These are phyloP conservation scores for Sceliomorpha sp. DNA, from an alignment of 2,888 invertebrate species.

Conservation along the genomic window DNA sequence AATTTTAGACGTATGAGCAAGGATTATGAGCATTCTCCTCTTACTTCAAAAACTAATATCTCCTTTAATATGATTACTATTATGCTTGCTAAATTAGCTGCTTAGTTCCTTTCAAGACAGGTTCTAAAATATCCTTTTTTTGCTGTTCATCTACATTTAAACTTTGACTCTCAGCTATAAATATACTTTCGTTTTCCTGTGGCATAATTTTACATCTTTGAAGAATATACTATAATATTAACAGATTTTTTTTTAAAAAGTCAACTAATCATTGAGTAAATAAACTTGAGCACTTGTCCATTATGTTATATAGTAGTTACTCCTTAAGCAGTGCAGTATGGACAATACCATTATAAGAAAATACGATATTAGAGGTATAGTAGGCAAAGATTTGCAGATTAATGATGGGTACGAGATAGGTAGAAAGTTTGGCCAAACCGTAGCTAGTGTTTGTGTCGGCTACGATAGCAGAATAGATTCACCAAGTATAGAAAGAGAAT, in stretches of 20 bases:
- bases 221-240: slow-evolving; percentile 19
- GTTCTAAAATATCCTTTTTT: too few species aligned
- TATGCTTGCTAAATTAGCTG: too few species aligned
- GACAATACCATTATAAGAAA: slow-evolving; percentile 36
- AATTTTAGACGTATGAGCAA: too few species aligned
- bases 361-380: slow-evolving; percentile 34
- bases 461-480: slow-evolving; percentile 34
- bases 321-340: slow-evolving; percentile 33
- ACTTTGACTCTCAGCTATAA: slow-evolving; percentile 23
- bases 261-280: slow-evolving; percentile 14
- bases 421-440: slow-evolving; percentile 34
- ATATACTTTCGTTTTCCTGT: slow-evolving; percentile 18
- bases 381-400: slow-evolving; percentile 35
- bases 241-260: slow-evolving; percentile 15
- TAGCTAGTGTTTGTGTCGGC: slow-evolving; percentile 34
- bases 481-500: slow-evolving; percentile 35
- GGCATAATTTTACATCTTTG: slow-evolving; percentile 20
- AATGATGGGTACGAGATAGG: slow-evolving; percentile 34
- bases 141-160: slow-evolving; percentile 23
- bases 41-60: too few species aligned
- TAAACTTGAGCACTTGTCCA: slow-evolving; percentile 30
- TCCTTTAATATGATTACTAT: too few species aligned
- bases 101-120: too few species aligned
- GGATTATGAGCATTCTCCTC: too few species aligned
- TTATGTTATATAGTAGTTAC: slow-evolving; percentile 30